Base-by-base conservation (phyloP, 2,113 vertebrate genomes). In the Indicator maculatus region DNA sequence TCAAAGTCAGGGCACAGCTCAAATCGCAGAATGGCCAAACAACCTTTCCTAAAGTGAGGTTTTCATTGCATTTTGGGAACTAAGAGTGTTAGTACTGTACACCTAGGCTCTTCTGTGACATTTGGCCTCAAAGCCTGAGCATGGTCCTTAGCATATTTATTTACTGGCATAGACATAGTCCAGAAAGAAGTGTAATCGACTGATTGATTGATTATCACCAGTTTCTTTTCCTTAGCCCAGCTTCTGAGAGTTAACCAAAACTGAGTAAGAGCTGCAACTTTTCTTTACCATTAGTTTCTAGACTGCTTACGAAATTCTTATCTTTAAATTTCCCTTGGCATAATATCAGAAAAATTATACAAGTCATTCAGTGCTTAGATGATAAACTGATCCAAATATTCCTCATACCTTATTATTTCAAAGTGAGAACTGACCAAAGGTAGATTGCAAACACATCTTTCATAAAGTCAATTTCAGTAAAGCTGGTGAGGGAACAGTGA, bases 31-130 rank as follows among this genome's bases (percentile, higher is more conserved):
- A n/a, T 28, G 20, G 16, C 30, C 20, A 85, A 65, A 27, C 20
- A 67, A 28, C 44, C 16, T 26, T 17, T 85, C 36, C 59, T 3
- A 1, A 63, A 63, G 56, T 30, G 31, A 0, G 6, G 3, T 77
- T 45, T 80, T 5, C n/a, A 4, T 30, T 1, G 1, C 17, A 8
- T 26, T 76, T 56, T 7, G 45, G 39, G 30, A 39, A 66, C 5
- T 30, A 44, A 72, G 23, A 44, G 3, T 2, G 3, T 70, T 60
- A 41, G 10, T 7, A 31, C 7, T 5, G 5, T 5, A 1, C 8
- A 14, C 21, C 21, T 38, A 59, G 21, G 17, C 26, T 79, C 28
- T 60, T 65, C 45, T 69, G 9, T 66, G 59, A 5, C 30, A 14
- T 87, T 82, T 83, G n/a, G 16, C 31, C 30, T 65, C 33, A 81